Percentiles rank a stretch among this genome's conserved stretches.
Conservation (phyloP, 1,140 invertebrate species). For the Meloidogyne hapla region DNA sequence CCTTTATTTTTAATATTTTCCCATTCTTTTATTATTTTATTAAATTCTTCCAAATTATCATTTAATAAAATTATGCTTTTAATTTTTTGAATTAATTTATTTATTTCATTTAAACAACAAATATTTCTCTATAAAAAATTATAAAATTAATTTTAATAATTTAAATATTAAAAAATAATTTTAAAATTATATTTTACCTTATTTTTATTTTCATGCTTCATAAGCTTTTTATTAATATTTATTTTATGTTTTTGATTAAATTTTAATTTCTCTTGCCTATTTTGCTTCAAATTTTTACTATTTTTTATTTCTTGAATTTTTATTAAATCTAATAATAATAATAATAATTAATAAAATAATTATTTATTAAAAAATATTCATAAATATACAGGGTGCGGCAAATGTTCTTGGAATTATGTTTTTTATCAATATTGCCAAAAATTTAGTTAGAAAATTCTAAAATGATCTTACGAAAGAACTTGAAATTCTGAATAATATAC, state of each 20-base stretch:
- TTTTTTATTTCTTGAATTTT: not conserved
- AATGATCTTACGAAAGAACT: too few relatives aligned
- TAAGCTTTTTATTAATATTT: not conserved
- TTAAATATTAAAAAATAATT: too few relatives aligned
- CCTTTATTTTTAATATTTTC: slow-evolving; percentile 1
- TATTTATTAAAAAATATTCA: too few relatives aligned
- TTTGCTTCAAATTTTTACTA: not conserved
- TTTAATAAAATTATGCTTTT: not conserved
- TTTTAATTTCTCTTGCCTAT: not conserved
- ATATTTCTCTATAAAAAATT: not conserved
- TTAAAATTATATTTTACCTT: not conserved
- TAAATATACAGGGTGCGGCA: too few relatives aligned
- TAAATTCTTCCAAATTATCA: not conserved
- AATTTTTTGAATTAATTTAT: not conserved
- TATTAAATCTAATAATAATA: too few relatives aligned
- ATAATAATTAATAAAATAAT: too few relatives aligned
- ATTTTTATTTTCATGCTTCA: not conserved
- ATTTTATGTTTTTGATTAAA: not conserved
- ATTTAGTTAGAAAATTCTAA: too few relatives aligned
- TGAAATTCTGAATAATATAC: too few relatives aligned
- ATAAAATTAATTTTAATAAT: not conserved
- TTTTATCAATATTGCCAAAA: too few relatives aligned
- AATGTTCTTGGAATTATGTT: too few relatives aligned
- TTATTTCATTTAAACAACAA: not conserved
- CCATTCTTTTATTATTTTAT: not conserved